Conservation (phyloP, 2,797 vertebrate genomes). For the Brachyrhaphis roseni region DNA sequence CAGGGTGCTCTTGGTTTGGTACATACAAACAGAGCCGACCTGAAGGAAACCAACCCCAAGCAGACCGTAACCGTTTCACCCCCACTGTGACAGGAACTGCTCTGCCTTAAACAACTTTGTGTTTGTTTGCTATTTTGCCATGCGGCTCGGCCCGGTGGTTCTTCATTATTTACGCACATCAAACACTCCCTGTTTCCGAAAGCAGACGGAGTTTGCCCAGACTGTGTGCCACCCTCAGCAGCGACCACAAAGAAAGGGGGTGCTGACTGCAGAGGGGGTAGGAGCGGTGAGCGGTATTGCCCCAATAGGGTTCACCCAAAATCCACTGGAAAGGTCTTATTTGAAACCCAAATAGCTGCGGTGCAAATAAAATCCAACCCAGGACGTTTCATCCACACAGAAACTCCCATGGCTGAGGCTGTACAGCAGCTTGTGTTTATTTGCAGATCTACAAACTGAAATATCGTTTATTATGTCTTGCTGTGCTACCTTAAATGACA, state of each 20-base stretch:
- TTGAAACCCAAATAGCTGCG: conserved; percentile 76
- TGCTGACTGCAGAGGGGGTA: conserved; percentile 56
- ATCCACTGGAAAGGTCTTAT: conserved; percentile 61
- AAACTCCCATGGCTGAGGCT: conserved; percentile 33
- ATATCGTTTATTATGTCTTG: conserved; percentile 15
- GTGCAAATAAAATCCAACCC: conserved; percentile 47
- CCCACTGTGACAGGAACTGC: conserved; percentile 70
- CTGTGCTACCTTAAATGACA: background rate
- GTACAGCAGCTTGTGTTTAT: conserved; percentile 34
- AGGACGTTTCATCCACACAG: conserved; percentile 53
- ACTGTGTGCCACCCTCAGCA: conserved; percentile 67
- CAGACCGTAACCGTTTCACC: conserved; percentile 35
- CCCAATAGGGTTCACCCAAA: conserved; percentile 67
- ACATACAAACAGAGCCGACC: conserved; percentile 36
- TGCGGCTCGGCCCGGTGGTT: conserved; percentile 55
- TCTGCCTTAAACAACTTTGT: conserved; percentile 76
- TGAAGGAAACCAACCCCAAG: conserved; percentile 66
- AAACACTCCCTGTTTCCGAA: conserved; percentile 73
- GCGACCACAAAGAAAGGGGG: conserved; percentile 26
- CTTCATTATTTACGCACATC: conserved; percentile 80
- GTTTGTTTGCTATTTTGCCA: conserved; percentile 81
- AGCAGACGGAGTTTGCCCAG: conserved; percentile 62
- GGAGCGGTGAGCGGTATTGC: conserved; percentile 41
- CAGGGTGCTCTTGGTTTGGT: conserved; percentile 12
- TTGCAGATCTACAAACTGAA: conserved; percentile 42